Conservation (phyloP, 35 echinoderm and acorn worm species). For the Anneissia japonica region DNA sequence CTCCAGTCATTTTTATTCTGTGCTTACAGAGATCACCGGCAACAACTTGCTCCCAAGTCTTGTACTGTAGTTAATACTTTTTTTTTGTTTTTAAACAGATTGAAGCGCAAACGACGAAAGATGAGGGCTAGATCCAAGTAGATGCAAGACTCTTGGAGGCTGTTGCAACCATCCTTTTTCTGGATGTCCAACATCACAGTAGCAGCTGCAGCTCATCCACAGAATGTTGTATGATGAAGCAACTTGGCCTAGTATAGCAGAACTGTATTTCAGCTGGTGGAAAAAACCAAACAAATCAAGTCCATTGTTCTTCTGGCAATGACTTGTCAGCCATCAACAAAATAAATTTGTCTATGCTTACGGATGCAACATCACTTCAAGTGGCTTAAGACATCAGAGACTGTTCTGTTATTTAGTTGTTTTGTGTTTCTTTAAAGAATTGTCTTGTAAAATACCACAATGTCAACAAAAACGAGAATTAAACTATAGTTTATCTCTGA, state of each 20-base stretch:
- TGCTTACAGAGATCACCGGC: too few species aligned
- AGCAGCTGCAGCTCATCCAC: background rate
- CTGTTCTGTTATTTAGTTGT: background rate
- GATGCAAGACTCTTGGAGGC: background rate
- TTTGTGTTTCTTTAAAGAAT: background rate
- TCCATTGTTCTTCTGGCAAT: too few species aligned
- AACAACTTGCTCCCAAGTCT: too few species aligned
- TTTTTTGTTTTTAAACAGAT: too few species aligned
- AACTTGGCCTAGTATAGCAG: background rate
- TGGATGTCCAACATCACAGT: background rate
- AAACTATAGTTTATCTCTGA: background rate
- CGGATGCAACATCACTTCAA: background rate
- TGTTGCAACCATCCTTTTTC: background rate
- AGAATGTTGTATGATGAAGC: background rate
- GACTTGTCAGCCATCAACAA: background rate
- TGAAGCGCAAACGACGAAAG: background rate
- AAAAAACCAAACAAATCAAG: background rate
- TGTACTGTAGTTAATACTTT: too few species aligned
- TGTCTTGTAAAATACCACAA: background rate
- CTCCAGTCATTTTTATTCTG: too few species aligned
- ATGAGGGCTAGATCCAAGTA: conserved; percentile 1
- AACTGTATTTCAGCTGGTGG: background rate
- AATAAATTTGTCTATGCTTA: too few species aligned
- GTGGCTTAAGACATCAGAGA: background rate
- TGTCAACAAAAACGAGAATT: background rate